A percentile compares a stretch with the other conserved stretches of the same genome.
phyloP scores from a whole-genome alignment of 1,140 invertebrate genomes.

The Bradysia coprophila region DNA sequence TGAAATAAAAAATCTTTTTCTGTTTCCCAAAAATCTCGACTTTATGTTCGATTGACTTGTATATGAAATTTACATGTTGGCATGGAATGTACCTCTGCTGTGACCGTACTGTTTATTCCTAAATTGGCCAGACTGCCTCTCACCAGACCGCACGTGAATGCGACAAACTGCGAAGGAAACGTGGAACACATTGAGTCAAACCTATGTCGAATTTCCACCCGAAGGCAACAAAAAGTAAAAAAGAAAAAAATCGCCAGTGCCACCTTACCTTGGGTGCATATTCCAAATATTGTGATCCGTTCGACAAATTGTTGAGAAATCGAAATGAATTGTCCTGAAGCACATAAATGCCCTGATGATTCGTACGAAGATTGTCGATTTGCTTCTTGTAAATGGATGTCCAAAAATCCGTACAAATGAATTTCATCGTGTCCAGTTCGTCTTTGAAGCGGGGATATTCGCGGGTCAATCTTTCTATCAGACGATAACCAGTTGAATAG shows the following conservation, averaged over 20 bases:
- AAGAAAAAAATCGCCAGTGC: constrained; percentile 1
- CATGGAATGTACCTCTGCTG: constrained; percentile 80
- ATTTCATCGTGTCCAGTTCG: constrained; percentile 96
- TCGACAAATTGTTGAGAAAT: constrained; percentile 74
- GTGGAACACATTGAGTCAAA: too few relatives aligned
- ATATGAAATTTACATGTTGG: constrained; percentile 93
- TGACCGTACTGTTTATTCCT: constrained; percentile 84
- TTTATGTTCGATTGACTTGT: constrained; percentile 47
- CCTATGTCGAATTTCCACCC: not conserved
- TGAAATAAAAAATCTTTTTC: too few relatives aligned
- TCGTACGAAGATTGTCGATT: constrained; percentile 95
- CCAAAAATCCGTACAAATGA: constrained; percentile 99
- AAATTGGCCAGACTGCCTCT: constrained; percentile 88
- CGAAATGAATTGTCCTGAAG: constrained; percentile 93
- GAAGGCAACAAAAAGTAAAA: too few relatives aligned
- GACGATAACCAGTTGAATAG: constrained; percentile 77
- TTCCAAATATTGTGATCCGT: constrained; percentile 79
- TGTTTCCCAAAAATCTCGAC: too few relatives aligned
- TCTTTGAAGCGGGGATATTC: constrained; percentile 91
- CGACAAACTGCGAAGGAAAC: constrained; percentile 74
- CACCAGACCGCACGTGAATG: constrained; percentile 90
- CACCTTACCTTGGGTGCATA: constrained; percentile 57
- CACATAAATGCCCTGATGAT: constrained; percentile 96
- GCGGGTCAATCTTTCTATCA: constrained; percentile 83
- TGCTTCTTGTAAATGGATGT: constrained; percentile 91